Evolutionary conservation across 2,888 invertebrate genomes (phyloP).

Genomic region (Bugulina stolonifera): DNA sequence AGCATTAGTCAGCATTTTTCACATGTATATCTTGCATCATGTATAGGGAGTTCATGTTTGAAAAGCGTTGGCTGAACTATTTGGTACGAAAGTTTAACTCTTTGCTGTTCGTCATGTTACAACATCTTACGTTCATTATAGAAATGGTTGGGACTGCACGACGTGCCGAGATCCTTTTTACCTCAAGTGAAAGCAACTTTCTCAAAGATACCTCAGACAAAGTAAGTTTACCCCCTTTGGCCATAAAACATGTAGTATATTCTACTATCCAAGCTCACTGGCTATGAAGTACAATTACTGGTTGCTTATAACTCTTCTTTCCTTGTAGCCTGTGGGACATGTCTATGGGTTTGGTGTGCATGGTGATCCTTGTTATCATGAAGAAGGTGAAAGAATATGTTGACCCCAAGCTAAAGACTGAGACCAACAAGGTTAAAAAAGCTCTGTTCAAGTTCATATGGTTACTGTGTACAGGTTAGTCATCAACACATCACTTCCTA

Average conservation of each 20-base stretch:
- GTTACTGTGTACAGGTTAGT: conserved; percentile 27
- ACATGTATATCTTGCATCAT: no score
- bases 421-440: not conserved
- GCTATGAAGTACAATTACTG: no score
- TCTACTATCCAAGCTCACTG: not conserved
- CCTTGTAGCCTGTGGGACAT: conserved; percentile 62
- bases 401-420: conserved; percentile 24
- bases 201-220: conserved; percentile 39
- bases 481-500: not conserved
- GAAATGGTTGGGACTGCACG: conserved; percentile 39
- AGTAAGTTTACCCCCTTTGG: not conserved
- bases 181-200: conserved; percentile 40
- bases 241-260: not conserved
- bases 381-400: conserved; percentile 18
- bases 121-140: conserved; percentile 3
- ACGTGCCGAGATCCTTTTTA: conserved; percentile 40
- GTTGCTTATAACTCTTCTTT: no score
- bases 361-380: conserved; percentile 62
- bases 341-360: conserved; percentile 67
- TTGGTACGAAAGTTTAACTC: no score
- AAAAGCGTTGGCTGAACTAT: no score
- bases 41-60: no score
- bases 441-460: conserved; percentile 25
- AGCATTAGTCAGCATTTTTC: no score
- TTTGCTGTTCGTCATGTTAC: no score